These are phyloP conservation scores for Burhinus bistriatus DNA, from an alignment of 2,113 vertebrate species.

Conservation along the genomic window DNA sequence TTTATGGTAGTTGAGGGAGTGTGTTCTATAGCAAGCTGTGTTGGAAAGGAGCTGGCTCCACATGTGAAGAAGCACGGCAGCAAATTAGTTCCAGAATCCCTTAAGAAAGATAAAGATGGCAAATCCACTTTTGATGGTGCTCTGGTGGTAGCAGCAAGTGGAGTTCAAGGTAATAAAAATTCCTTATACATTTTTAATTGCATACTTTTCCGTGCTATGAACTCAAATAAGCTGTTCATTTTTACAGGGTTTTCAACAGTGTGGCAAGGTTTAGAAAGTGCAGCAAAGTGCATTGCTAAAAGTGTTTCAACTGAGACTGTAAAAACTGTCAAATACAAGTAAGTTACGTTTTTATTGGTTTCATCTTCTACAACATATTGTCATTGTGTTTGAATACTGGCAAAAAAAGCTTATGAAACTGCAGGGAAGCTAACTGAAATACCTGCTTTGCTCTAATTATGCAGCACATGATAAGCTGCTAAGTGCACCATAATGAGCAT, in stretches of 20 bases:
- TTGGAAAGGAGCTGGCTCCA: constrained; percentile 91
- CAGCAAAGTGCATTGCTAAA: constrained; percentile 89
- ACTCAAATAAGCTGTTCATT: background rate
- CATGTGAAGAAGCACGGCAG: constrained; percentile 93
- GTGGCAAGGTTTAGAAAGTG: constrained; percentile 94
- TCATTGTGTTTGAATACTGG: background rate
- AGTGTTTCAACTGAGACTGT: constrained; percentile 93
- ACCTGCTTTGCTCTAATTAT: background rate
- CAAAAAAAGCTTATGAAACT: background rate
- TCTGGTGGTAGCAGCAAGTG: constrained; percentile 94
- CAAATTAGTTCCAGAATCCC: constrained; percentile 94
- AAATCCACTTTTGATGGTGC: constrained; percentile 92
- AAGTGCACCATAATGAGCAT: background rate
- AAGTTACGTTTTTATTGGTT: constrained; percentile 64
- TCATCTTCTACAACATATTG: background rate
- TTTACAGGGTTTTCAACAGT: constrained; percentile 91
- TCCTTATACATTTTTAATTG: background rate
- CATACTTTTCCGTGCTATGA: background rate
- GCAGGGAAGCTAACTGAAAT: background rate
- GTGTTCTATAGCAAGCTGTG: constrained; percentile 84
- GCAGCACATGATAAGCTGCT: background rate
- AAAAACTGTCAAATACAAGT: constrained; percentile 93
- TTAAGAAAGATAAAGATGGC: constrained; percentile 93
- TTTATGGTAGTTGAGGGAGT: constrained; percentile 88
- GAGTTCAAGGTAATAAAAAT: constrained; percentile 87